Evolutionary conservation across 2,797 vertebrate species (phyloP).

Genomic region (Mergus octosetaceus): DNA sequence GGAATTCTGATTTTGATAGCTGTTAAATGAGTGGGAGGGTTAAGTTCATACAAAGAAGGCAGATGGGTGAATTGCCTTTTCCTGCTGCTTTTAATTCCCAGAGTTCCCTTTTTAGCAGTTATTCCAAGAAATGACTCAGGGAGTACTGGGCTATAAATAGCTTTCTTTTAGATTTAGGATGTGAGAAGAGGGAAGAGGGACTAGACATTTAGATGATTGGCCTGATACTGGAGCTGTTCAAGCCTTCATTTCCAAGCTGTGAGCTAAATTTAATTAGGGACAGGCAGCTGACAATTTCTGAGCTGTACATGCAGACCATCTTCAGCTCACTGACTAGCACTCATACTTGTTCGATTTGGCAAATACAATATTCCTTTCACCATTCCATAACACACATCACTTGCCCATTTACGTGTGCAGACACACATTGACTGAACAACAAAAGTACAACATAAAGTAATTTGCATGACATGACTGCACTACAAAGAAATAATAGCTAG

Average conservation of each 20-base stretch:
- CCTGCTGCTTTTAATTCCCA: neutral
- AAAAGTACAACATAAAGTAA: neutral
- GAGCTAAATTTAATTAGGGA: neutral
- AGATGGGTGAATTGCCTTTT: neutral
- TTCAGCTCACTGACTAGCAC: neutral
- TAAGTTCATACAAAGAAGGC: neutral
- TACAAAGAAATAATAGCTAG: neutral
- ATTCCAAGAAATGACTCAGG: neutral
- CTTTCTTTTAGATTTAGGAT: neutral
- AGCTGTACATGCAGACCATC: neutral
- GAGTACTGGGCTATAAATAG: neutral
- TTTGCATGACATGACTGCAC: neutral
- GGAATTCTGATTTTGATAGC: neutral
- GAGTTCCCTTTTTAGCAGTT: neutral
- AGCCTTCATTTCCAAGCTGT: neutral
- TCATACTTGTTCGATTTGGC: neutral
- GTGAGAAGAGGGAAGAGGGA: neutral
- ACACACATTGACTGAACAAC: neutral
- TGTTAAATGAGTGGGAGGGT: neutral
- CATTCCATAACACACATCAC: neutral
- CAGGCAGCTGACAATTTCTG: neutral
- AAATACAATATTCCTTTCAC: neutral
- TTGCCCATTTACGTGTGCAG: neutral
- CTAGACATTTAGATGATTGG: neutral
- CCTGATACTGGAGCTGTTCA: neutral